Evolutionary conservation across 1,140 invertebrate genomes (phyloP).

Genomic region (Oreohelix idahoensis): DNA sequence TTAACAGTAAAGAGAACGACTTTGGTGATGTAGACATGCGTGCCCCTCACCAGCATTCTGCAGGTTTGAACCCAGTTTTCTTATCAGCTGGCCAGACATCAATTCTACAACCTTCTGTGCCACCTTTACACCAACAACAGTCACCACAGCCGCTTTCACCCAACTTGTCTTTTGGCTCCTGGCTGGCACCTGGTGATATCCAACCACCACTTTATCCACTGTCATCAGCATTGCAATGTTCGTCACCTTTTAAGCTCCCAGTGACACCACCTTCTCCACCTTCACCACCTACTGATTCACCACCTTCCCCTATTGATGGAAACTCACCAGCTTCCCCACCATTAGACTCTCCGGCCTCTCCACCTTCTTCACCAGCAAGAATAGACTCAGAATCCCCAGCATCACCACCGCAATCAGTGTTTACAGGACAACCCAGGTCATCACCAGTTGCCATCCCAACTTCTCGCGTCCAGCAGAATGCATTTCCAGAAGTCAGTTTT

Average conservation of each 20-base stretch:
- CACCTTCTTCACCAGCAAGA: neutral
- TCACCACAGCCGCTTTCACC: slow-evolving; percentile 9
- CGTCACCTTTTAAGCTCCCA: neutral
- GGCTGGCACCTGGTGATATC: slow-evolving; percentile 30
- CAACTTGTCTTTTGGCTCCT: slow-evolving; percentile 29
- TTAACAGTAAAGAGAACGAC: neutral
- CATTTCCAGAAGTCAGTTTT: slow-evolving; percentile 21
- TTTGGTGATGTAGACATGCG: slow-evolving; percentile 38
- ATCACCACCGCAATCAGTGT: slow-evolving; percentile 26
- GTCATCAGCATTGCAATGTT: neutral
- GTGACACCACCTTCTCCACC: slow-evolving; percentile 6
- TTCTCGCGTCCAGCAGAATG: neutral
- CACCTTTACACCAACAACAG: neutral
- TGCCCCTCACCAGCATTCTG: neutral
- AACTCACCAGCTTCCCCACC: slow-evolving; percentile 30
- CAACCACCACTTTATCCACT: neutral
- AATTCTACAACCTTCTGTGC: neutral
- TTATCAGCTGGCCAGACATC: neutral
- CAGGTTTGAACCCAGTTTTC: slow-evolving; percentile 15
- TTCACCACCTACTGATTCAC: neutral
- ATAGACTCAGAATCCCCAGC: slow-evolving; percentile 29
- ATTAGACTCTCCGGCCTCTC: slow-evolving; percentile 11
- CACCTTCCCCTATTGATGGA: slow-evolving; percentile 27
- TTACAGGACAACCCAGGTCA: neutral
- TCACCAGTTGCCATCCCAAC: slow-evolving; percentile 38